Conservation (phyloP, 2,797 vertebrate species). For the Rachycentron canadum region DNA sequence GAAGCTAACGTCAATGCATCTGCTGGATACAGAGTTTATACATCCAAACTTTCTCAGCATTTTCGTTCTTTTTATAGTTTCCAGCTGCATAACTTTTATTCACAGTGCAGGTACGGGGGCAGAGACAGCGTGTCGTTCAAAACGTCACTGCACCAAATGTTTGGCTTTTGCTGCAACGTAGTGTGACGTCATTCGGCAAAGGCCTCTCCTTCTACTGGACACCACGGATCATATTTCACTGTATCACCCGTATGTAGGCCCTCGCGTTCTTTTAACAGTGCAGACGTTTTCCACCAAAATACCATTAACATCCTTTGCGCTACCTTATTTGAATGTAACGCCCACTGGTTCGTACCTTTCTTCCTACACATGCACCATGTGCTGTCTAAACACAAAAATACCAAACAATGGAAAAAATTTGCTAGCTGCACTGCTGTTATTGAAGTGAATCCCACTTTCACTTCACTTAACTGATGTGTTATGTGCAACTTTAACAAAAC, state of each 20-base stretch:
- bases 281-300: slow-evolving; percentile 9
- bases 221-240: not conserved
- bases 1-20: not conserved
- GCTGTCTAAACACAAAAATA: slow-evolving; percentile 8
- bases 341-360: slow-evolving; percentile 21
- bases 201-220: not conserved
- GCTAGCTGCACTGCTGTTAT: not conserved
- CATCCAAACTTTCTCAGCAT: not conserved
- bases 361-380: not conserved
- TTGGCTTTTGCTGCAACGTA: not conserved
- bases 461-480: not conserved
- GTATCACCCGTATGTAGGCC: not conserved
- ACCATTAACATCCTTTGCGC: slow-evolving; percentile 8
- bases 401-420: not conserved
- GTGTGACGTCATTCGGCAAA: not conserved
- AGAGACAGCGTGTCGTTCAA: too few relatives aligned
- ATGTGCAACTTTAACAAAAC: slow-evolving; percentile 49
- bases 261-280: not conserved
- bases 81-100: not conserved
- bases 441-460: not conserved
- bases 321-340: slow-evolving; percentile 27
- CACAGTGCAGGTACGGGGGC: not conserved
- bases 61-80: slow-evolving; percentile 22
- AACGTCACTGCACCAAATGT: not conserved
- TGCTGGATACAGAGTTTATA: not conserved